Evolutionary conservation across 2,888 invertebrate species (phyloP), one percentile per base, ranked within the genome.

Genomic region (Drosophila ustulata): DNA sequence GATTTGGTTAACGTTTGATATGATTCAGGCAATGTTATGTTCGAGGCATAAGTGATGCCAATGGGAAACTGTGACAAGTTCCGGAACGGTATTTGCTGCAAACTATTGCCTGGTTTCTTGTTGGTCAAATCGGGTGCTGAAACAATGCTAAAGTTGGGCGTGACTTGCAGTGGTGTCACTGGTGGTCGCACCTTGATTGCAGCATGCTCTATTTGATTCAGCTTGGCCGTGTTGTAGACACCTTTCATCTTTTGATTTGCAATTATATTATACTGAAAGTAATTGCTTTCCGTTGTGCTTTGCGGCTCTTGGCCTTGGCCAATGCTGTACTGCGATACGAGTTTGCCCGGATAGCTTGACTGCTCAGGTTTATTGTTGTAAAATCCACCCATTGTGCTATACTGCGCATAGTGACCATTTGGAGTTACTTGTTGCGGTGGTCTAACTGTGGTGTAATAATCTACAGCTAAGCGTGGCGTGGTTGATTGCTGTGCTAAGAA

Each of bases 321-420:
- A 23, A 92, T 89, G 73, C 88, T 91, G 57, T 78, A 92, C 25
- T 91, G 91, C 0, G 92, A 89, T 5, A 92, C 66, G 4, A 91
- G 66, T 58, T 89, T 90, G 8, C 77, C 76, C 2, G 80, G 53
- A 62, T 81, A 73, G 28, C 62, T 78, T 4, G 66, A 9, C 11
- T 59, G 46, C 3, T 53, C 64, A 8, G 52, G 3, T n/a, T 37
- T 37, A n/a, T 18, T 39, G 79, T 94, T 94, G 70, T 93, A 94
- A 91, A 94, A 94, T 6, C 94, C 94, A 37, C 94, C 94, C 72
- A 93, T 92, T 0, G 92, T 92, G 58, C 94, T 93, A 39, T 93
- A 92, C 28, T 94, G 94, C 64, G 94, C 93, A 39, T 93, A 94
- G 49, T 94, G 94, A 61, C 93, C 93, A 88, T 94, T 94, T 18